These are phyloP conservation scores for Plectropomus leopardus DNA, from an alignment of 2,113 vertebrate genomes.

Conservation along the genomic window DNA sequence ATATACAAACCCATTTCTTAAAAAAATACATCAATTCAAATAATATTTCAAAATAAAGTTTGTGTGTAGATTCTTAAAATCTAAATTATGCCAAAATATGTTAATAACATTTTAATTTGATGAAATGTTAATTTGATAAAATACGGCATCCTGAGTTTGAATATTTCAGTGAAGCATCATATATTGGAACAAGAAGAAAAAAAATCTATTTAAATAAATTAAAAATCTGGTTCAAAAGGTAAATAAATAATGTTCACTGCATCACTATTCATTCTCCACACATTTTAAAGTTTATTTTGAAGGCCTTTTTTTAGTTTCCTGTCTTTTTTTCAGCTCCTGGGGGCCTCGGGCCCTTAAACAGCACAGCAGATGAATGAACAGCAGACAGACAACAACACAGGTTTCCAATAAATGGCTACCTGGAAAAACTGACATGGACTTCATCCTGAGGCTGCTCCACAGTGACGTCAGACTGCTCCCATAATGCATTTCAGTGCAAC, in stretches of 20 bases:
- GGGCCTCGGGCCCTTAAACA: background rate
- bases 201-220: background rate
- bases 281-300: slow-evolving; percentile 28
- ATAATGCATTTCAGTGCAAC: background rate
- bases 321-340: background rate
- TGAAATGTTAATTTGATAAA: background rate
- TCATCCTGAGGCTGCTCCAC: background rate
- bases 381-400: background rate
- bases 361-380: slow-evolving; percentile 16
- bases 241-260: background rate
- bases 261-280: background rate
- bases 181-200: background rate
- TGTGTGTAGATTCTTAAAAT: too few relatives aligned
- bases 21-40: too few relatives aligned
- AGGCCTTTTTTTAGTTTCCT: background rate
- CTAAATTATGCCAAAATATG: too few relatives aligned
- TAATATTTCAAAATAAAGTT: too few relatives aligned
- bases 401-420: background rate
- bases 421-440: slow-evolving; percentile 15
- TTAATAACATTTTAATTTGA: background rate
- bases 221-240: background rate
- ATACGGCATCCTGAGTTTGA: background rate
- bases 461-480: background rate
- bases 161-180: background rate
- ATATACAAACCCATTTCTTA: too few relatives aligned